Conservation (phyloP, 2,797 vertebrate genomes). For the Danio aesculapii region DNA sequence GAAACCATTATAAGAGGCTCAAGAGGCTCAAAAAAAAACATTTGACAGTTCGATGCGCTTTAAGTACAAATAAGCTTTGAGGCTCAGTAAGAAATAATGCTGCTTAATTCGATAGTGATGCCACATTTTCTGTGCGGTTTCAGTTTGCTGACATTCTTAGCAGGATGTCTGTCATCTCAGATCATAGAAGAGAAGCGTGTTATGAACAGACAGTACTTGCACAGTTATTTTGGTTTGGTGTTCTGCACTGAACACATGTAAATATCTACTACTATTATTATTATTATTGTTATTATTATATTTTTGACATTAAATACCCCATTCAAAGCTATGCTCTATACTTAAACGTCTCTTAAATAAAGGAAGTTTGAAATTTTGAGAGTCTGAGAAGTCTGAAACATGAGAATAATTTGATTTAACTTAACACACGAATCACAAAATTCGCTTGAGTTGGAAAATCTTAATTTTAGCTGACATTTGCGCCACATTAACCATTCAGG, state of each 20-base stretch:
- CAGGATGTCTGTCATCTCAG: conserved; percentile 22
- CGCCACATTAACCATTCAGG: too few species aligned
- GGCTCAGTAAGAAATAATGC: conserved; percentile 43
- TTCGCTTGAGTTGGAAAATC: too few species aligned
- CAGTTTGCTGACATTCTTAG: conserved; percentile 21
- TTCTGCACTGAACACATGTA: background rate
- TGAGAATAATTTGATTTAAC: too few species aligned
- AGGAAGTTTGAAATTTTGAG: too few species aligned
- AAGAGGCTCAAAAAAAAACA: conserved; percentile 39
- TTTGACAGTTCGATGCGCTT: conserved; percentile 26
- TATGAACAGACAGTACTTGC: background rate
- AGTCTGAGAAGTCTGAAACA: too few species aligned
- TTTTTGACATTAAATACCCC: too few species aligned
- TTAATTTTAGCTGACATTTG: too few species aligned
- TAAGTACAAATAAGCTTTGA: conserved; percentile 44
- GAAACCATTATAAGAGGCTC: conserved; percentile 43
- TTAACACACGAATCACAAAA: too few species aligned
- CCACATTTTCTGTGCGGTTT: conserved; percentile 3
- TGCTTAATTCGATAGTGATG: background rate
- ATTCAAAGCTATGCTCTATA: too few species aligned
- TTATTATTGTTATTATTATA: too few species aligned
- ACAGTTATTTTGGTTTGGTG: conserved; percentile 7
- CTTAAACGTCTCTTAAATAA: too few species aligned
- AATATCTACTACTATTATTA: background rate
- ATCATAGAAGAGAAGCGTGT: conserved; percentile 23